A percentile compares a stretch with the other conserved stretches of the same genome.
phyloP scores from a whole-genome alignment of 2,797 vertebrate species.

The Perodicticus potto region DNA sequence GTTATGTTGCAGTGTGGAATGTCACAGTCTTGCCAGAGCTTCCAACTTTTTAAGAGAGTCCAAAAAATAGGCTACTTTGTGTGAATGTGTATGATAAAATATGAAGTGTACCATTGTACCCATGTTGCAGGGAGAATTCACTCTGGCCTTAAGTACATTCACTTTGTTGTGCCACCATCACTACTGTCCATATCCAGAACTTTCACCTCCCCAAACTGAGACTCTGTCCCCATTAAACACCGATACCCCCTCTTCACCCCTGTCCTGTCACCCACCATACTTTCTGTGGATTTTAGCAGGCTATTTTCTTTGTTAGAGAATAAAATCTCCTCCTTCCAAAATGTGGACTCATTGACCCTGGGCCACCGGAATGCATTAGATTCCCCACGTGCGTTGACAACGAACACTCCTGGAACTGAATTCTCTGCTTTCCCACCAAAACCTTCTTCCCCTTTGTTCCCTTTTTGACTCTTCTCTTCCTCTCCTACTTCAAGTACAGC shows the following conservation, averaged over 20 bases:
- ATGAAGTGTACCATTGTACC: background rate
- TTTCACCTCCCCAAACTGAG: background rate
- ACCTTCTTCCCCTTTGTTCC: background rate
- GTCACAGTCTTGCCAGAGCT: background rate
- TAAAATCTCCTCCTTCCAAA: background rate
- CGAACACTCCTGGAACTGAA: background rate
- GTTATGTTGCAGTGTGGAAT: fast-evolving
- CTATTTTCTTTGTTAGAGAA: background rate
- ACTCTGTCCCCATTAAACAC: fast-evolving
- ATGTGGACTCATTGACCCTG: background rate
- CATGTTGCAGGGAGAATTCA: background rate
- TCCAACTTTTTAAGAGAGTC: background rate
- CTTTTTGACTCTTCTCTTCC: background rate
- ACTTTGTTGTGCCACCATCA: fast-evolving
- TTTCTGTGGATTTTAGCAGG: background rate
- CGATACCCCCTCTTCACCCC: background rate
- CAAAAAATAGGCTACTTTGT: background rate
- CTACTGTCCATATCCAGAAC: background rate
- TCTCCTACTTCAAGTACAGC: background rate
- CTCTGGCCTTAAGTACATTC: background rate
- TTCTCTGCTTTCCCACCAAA: background rate
- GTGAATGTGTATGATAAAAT: background rate
- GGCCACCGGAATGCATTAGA: background rate
- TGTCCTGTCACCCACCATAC: background rate
- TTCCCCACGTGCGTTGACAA: fast-evolving